Evolutionary conservation across 2,113 vertebrate genomes (phyloP).

Genomic region (Tapirus terrestris): DNA sequence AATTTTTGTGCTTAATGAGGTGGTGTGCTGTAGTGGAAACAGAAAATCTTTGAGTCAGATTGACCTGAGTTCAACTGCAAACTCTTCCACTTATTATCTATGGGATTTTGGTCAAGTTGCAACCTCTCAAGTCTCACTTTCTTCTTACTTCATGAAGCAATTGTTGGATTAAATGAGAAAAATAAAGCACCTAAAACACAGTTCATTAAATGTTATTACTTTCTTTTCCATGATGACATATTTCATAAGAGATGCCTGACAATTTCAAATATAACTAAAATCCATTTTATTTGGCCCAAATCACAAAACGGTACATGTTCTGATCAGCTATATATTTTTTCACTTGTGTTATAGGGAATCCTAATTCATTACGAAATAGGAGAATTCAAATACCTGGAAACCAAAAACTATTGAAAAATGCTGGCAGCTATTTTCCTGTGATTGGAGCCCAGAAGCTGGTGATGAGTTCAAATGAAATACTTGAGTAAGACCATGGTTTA

Average conservation of each 20-base stretch:
- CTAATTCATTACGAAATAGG: slow-evolving; percentile 49
- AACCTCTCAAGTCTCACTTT: slow-evolving; percentile 31
- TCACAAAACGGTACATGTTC: slow-evolving; percentile 29
- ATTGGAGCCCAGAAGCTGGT: slow-evolving; percentile 21
- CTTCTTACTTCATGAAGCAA: slow-evolving; percentile 54
- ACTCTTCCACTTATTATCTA: slow-evolving; percentile 41
- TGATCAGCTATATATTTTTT: slow-evolving; percentile 11
- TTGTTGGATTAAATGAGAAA: slow-evolving; percentile 49
- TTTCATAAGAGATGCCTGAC: neutral
- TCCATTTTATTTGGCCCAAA: slow-evolving; percentile 56
- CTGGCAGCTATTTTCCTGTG: slow-evolving; percentile 5
- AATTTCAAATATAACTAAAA: slow-evolving; percentile 59
- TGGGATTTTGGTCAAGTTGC: neutral
- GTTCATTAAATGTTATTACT: slow-evolving; percentile 49
- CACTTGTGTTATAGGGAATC: slow-evolving; percentile 11
- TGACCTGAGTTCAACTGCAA: slow-evolving; percentile 40
- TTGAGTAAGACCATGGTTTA: neutral
- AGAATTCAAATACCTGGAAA: slow-evolving; percentile 58
- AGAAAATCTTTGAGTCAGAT: slow-evolving; percentile 22
- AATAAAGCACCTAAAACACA: slow-evolving; percentile 45
- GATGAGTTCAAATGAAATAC: slow-evolving; percentile 9
- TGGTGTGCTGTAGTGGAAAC: neutral
- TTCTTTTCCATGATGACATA: slow-evolving; percentile 44
- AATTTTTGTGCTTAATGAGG: slow-evolving; percentile 63
- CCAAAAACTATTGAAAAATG: slow-evolving; percentile 43